Evolutionary conservation across 2,797 vertebrate genomes (phyloP).

Genomic region (Geotrypetes seraphini): DNA sequence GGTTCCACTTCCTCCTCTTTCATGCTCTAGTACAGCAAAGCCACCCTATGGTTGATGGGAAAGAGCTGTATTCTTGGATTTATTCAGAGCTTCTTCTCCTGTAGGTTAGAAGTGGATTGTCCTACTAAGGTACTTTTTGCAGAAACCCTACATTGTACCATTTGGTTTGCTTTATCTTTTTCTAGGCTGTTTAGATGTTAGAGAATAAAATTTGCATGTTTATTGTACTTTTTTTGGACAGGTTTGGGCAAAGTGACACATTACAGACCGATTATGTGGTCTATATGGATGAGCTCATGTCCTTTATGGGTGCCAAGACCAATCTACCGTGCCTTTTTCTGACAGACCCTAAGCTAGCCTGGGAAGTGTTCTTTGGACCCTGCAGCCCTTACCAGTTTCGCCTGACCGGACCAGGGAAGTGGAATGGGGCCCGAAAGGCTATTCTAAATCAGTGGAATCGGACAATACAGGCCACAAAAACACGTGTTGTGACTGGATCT

Average conservation of each 20-base stretch:
- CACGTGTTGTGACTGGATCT: constrained; percentile 18
- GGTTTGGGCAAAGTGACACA: constrained; percentile 50
- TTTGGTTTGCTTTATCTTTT: no score
- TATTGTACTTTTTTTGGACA: constrained; percentile 15
- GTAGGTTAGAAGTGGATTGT: no score
- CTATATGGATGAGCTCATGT: constrained; percentile 71
- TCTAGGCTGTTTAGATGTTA: no score
- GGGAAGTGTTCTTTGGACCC: constrained; percentile 57
- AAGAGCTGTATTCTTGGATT: no score
- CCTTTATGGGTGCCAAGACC: constrained; percentile 48
- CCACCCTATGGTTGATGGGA: no score
- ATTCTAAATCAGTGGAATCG: constrained; percentile 73
- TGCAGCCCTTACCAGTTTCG: constrained; percentile 68
- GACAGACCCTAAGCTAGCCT: constrained; percentile 57
- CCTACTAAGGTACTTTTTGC: no score
- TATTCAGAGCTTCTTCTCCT: no score
- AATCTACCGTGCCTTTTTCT: constrained; percentile 49
- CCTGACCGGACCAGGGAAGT: constrained; percentile 61
- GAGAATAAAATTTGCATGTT: no score
- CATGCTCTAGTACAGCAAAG: no score
- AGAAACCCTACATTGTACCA: no score
- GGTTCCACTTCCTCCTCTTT: no score
- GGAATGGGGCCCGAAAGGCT: constrained; percentile 65
- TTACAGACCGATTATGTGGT: constrained; percentile 55
- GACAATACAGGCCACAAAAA: constrained; percentile 44